These are phyloP conservation scores for Noctua comes DNA, from an alignment of 2,888 invertebrate species.

Conservation along the genomic window DNA sequence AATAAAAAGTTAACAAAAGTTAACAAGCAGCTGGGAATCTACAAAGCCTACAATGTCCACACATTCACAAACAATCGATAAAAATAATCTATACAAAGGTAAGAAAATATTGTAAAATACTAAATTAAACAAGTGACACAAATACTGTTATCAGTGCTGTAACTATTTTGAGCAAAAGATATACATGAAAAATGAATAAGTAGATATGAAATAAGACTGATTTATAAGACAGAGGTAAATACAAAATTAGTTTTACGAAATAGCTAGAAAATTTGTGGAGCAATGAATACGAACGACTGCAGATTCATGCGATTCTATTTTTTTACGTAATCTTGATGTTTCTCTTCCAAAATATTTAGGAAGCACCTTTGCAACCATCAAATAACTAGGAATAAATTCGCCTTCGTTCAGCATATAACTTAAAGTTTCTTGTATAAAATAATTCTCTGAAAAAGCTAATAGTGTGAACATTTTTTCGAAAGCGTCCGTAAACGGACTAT, in stretches of 20 bases:
- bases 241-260: neutral
- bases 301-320: neutral
- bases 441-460: neutral
- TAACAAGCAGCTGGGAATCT: too few relatives aligned
- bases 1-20: too few relatives aligned
- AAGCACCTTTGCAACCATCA: neutral
- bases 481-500: neutral
- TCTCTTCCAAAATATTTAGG: neutral
- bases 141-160: too few relatives aligned
- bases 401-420: neutral
- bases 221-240: neutral
- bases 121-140: too few relatives aligned
- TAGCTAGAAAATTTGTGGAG: neutral
- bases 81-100: too few relatives aligned
- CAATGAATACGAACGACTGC: neutral
- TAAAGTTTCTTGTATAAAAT: neutral
- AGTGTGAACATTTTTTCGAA: neutral
- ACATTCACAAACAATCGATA: too few relatives aligned
- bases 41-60: too few relatives aligned
- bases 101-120: too few relatives aligned
- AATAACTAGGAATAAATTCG: neutral
- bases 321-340: neutral
- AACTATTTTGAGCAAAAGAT: too few relatives aligned
- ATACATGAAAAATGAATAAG: neutral
- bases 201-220: neutral